Base-by-base conservation (phyloP, 2,113 vertebrate species). In the Saccopteryx bilineata region DNA sequence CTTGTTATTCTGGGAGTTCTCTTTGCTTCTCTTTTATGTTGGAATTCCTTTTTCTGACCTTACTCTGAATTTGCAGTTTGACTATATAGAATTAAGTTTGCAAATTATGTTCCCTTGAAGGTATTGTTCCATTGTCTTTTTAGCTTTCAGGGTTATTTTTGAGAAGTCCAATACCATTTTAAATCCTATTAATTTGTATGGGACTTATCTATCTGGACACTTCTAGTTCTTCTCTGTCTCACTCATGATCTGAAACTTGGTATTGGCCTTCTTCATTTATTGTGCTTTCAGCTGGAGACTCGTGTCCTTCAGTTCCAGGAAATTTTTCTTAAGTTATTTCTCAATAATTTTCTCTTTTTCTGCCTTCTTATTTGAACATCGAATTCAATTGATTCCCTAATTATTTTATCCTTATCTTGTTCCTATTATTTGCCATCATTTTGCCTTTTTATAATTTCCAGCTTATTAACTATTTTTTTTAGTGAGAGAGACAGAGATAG, bases 301-400 rank as follows among this genome's bases (percentile, higher is more conserved):
- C 23, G 17, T 71, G 74, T 89, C 52, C 60, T 85, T 94, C 48
- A 63, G 66, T 69, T 75, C 18, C 28, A 58, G 78, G 65, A 87
- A 69, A 88, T 60, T 79, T 79, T 91, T 91, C 76, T 87, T n/a
- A 76, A 93, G 23, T 87, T 88, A 63, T 75, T 91, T 92, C 72
- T 92, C 90, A 19, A 56, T 90, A 50, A 87, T 84, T 9, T 91
- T 65, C 4, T 85, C n/a, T 21, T n/a, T 26, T 28, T 84, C 12
- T 88, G 33, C 74, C 79, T 87, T 74, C 39, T 87, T 26, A 91
- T 46, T 91, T 89, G 18, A 12, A 61, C 19, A 18, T 76, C 68
- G 46, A 75, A 84, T 87, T 95, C 31, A 79, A 11, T 74, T 78
- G 26, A 91, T n/a, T 68, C 19, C 56, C 18, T 28, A 61, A 78